phyloP scores from a whole-genome alignment of 2,888 invertebrate species.

The Philopedon plagiatum region DNA sequence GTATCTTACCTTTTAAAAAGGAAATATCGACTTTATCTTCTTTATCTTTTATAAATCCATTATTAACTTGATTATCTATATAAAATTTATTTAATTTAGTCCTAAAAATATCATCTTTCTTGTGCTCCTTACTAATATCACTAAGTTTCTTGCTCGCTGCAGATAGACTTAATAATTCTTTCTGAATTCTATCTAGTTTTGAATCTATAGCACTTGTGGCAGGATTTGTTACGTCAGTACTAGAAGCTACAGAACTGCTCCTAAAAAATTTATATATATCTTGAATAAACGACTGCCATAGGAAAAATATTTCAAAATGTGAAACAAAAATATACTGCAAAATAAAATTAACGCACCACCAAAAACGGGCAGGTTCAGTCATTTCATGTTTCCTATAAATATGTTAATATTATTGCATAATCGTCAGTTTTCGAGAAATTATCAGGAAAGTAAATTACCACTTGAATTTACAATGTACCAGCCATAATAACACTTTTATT shows the following conservation, averaged over 20 bases:
- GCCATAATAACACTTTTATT: no score
- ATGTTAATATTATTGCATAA: no score
- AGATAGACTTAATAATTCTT: slow-evolving; percentile 55
- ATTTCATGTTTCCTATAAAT: no score
- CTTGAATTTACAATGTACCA: no score
- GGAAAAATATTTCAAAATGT: no score
- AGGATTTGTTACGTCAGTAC: slow-evolving; percentile 58
- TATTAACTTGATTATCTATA: slow-evolving; percentile 48
- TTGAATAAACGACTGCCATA: no score
- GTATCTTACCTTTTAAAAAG: slow-evolving; percentile 55
- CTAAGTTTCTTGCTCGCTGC: slow-evolving; percentile 54
- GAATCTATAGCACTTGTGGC: slow-evolving; percentile 55
- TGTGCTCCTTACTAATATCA: slow-evolving; percentile 53
- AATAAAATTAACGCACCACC: no score
- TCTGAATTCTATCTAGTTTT: slow-evolving; percentile 58
- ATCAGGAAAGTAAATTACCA: no score
- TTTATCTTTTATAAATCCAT: slow-evolving; percentile 42
- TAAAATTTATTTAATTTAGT: slow-evolving; percentile 53
- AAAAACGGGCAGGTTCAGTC: no score
- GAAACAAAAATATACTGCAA: no score
- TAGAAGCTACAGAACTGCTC: slow-evolving; percentile 75
- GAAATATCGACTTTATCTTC: slow-evolving; percentile 52
- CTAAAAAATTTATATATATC: slow-evolving; percentile 73
- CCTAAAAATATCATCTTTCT: slow-evolving; percentile 43
- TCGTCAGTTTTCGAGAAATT: no score